Conservation (phyloP, 2,113 vertebrate species). For the Cinclus cinclus region DNA sequence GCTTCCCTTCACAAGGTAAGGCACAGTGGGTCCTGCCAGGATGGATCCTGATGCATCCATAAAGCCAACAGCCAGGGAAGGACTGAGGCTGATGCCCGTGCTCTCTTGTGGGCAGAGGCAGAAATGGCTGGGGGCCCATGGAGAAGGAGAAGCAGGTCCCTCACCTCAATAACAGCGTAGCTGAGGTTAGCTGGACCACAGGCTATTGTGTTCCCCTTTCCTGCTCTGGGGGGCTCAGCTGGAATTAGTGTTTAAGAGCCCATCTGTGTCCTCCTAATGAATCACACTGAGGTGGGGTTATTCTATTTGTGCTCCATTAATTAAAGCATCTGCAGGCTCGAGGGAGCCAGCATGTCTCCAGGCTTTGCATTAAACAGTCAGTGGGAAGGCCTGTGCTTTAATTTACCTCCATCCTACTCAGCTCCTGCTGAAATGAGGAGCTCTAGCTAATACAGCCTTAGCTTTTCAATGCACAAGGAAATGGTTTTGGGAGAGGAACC, state of each 20-base stretch:
- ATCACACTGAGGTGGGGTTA: background rate
- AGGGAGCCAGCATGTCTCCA: conserved; percentile 39
- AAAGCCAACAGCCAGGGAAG: background rate
- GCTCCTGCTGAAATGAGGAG: background rate
- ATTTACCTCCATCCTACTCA: conserved; percentile 8
- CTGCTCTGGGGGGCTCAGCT: conserved; percentile 9
- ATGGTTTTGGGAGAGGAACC: background rate
- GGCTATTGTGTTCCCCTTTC: background rate
- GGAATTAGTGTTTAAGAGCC: conserved; percentile 46
- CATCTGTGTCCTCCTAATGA: conserved; percentile 60
- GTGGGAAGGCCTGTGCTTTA: conserved; percentile 16
- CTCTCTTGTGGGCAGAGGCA: background rate
- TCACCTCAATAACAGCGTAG: background rate
- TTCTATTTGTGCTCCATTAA: conserved; percentile 60
- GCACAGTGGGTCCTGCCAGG: background rate
- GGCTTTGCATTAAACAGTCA: conserved; percentile 35
- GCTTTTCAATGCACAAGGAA: background rate
- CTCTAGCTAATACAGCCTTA: background rate
- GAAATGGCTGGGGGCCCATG: fast-evolving
- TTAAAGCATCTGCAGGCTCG: conserved; percentile 42
- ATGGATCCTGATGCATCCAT: background rate
- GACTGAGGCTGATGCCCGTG: fast-evolving
- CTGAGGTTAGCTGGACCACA: background rate
- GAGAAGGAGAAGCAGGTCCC: background rate
- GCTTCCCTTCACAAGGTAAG: background rate